Base-by-base conservation (phyloP, 53 echinoderm and acorn worm genomes). In the Zoroaster sp. region DNA sequence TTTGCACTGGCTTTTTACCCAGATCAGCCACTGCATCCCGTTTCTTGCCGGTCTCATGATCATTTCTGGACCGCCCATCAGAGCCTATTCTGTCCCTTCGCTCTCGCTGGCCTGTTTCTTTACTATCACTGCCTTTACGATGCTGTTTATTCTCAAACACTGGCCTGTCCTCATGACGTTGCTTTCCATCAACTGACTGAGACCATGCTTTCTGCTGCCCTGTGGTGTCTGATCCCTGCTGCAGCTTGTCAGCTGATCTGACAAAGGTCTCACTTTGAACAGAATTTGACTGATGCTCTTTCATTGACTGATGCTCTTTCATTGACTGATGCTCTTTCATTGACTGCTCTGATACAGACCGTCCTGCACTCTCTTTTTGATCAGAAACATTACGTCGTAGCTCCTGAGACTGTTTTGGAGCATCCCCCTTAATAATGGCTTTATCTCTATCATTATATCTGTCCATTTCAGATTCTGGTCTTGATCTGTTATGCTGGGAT, bases 391-490 rank as follows among this genome's bases (percentile, higher is more conserved):
- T 81, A 15, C 81, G 65, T 42, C 67, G 35, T 37, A 66, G 81
- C 23, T 81, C 81, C 40, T 66, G 81, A 25, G 32, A 28, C 5
- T 66, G 80, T 59, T 87, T 91, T 10, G 65, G 34, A 28, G 59
- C 70, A 87, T 59, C 85, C 40, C 81, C 81, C n/a, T 66, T 87
- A 6, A 17, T 54, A 15, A 71, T 49, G 73, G 80, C 65, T 45
- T 51, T 82, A 33, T 90, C 90, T 91, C 80, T 87, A 23, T 80
- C 73, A 65, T 87, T 87, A 40, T 52, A 37, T 67, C 65, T 87
- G 71, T 91, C 91, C 80, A 45, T 74, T 43, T 87, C 80, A 80
- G 87, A 73, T 73, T 87, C 87, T 80, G 45, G 81, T 42, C 81
- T 35, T 65, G 81, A 68, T 44, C 81, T 81, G 67, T 14, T 43